Conservation (phyloP, 1,140 invertebrate species). For the Lucilia sericata region DNA sequence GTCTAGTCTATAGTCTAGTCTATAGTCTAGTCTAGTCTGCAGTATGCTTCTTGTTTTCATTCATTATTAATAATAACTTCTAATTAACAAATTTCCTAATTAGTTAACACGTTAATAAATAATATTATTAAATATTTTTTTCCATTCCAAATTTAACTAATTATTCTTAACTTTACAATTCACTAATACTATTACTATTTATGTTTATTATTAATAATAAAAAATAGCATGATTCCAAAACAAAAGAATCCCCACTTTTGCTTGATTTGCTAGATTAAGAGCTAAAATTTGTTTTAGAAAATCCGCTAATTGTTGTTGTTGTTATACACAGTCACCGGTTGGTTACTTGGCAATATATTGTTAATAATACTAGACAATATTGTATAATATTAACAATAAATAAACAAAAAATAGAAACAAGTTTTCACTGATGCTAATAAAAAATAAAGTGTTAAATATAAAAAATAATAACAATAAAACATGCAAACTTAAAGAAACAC, state of each 20-base stretch:
- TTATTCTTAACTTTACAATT: background rate
- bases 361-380: constrained; percentile 29
- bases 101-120: background rate
- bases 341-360: constrained; percentile 22
- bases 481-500: background rate
- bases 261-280: too few species aligned
- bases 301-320: background rate
- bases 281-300: background rate
- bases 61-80: background rate
- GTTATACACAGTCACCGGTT: constrained; percentile 11
- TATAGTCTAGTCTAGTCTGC: too few species aligned
- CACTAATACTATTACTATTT: background rate
- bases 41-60: background rate
- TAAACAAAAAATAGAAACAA: constrained; percentile 27
- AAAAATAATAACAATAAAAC: constrained; percentile 21
- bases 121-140: background rate
- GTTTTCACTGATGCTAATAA: constrained; percentile 20
- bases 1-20: too few species aligned
- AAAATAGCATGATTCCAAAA: too few species aligned
- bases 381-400: background rate
- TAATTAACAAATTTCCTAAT: background rate
- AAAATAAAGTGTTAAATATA: background rate
- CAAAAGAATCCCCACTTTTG: too few species aligned
- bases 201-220: background rate
- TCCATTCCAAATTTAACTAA: background rate